Base-by-base conservation (phyloP, 2,888 invertebrate species). In the Merodon equestris region DNA sequence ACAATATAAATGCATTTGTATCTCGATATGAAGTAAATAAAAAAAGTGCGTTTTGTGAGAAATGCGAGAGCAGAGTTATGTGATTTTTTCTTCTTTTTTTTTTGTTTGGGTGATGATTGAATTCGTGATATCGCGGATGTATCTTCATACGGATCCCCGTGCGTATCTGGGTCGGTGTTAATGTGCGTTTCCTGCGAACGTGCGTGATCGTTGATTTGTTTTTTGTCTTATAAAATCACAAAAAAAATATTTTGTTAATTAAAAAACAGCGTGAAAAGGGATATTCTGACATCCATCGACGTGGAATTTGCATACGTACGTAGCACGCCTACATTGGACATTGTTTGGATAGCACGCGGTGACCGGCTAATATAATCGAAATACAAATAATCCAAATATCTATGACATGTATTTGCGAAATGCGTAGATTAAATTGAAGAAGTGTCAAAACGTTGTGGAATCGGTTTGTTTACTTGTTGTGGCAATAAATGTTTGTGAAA, bases 401-500 rank as follows among this genome's bases (percentile, higher is more conserved):
- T 45, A 5, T n/a, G n/a, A n/a, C n/a, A n/a, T 9, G 42, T 13
- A 12, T 18, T 34, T n/a, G 40, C 19, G 45, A 9, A 12, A 13
- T 14, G 14, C 13, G 27, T 60, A 12, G 27, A 34, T 34, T 12
- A 71, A 71, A 61, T 71, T 36, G 47, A 9, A 53, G 61, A 63
- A 71, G 54, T 71, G 71, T 56, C 71, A 71, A 50, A 71, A 71
- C 34, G 15, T 50, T 44, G 42, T 42, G 19, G 40, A 18, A 34
- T 66, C 66, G 48, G 19, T 48, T 67, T 27, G 27, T 27, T 2
- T 27, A 27, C 7, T 27, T 38, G 47, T 17, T 10, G 19, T 18
- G 34, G 15, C n/a, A 42, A 34, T 42, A 57, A 66, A 56, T 57
- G 9, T 27, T 56, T 47, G 66, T 67, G n/a, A n/a, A n/a, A n/a